Evolutionary conservation across 2,113 vertebrate genomes (phyloP), one percentile per base, ranked within the genome.

Genomic region (Echinops telfairi): DNA sequence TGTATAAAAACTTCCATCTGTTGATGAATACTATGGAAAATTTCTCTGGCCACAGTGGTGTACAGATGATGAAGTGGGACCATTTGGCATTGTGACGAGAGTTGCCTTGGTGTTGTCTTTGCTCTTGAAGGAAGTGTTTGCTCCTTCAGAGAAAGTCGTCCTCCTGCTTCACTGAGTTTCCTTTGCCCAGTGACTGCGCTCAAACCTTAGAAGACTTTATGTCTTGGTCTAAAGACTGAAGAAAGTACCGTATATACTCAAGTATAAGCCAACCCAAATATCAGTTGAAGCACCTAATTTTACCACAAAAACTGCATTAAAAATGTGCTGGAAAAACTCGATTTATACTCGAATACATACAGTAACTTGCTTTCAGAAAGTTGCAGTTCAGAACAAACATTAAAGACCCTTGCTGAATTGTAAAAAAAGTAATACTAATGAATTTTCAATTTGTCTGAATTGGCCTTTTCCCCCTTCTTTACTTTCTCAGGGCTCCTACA

Each of bases 401-500:
- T 57, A 89, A 75, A 33, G 84, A 68, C 53, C 31, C 33, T 87
- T 73, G 29, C 31, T 93, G 64, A 57, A 71, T 31, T 86, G 58
- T 87, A 38, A 83, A 25, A 89, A 82, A 17, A 91, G 10, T 53
- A 53, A 53, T 53, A 53, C 47, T 53, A 88, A 90, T 78, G 71
- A 80, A 22, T 71, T 89, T 36, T 88, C 38, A 64, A 91, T 94
- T 71, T 91, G 33, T 38, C 66, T 95, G 43, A 89, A 11, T 53
- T 93, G 68, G 15, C 33, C 31, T 76, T 20, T 43, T 36, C 3
- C 6, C 3, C 70, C 22, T 90, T n/a, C 27, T 83, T 47, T 94
- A 66, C 38, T 81, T 27, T 93, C 93, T 53, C 85, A 89, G 95
- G 29, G 40, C 68, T 95, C 64, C 82, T 86, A 83, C 58, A 94